phyloP scores from a whole-genome alignment of 2,888 invertebrate species.

The Apoda limacodes region DNA sequence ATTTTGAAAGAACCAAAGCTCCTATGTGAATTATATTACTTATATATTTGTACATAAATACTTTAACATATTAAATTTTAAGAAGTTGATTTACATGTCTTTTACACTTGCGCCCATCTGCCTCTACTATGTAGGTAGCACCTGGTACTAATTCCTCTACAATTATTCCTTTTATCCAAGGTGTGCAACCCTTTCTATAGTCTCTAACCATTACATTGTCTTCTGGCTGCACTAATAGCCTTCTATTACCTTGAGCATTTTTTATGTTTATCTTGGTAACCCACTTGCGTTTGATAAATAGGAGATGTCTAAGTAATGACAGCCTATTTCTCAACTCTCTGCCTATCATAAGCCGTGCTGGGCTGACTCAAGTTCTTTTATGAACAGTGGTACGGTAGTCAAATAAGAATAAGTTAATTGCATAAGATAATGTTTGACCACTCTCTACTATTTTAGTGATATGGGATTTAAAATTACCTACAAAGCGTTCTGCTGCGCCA shows the following conservation, averaged over 20 bases:
- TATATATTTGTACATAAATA: too few relatives aligned
- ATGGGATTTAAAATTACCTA: slow-evolving; percentile 15
- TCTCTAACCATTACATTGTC: slow-evolving; percentile 12
- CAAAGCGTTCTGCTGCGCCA: slow-evolving; percentile 16
- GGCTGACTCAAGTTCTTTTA: slow-evolving; percentile 1
- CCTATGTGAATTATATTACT: too few relatives aligned
- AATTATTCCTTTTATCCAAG: slow-evolving; percentile 3
- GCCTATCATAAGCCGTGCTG: slow-evolving; percentile 4
- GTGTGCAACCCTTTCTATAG: slow-evolving; percentile 2
- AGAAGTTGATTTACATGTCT: slow-evolving; percentile 1
- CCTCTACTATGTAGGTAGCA: neutral
- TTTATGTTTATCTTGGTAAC: neutral
- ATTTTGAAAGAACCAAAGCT: too few relatives aligned
- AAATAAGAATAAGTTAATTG: slow-evolving; percentile 1
- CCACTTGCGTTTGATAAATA: slow-evolving; percentile 1
- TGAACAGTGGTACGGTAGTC: slow-evolving; percentile 4
- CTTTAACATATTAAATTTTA: neutral
- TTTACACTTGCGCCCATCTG: slow-evolving; percentile 1
- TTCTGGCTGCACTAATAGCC: slow-evolving; percentile 1
- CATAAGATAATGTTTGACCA: slow-evolving; percentile 4
- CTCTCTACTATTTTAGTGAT: slow-evolving; percentile 9
- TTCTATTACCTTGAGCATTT: neutral
- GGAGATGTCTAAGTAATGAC: slow-evolving; percentile 7
- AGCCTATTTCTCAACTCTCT: slow-evolving; percentile 5
- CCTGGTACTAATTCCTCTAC: neutral